phyloP scores from a whole-genome alignment of 2,113 vertebrate species.

The Panthera tigris region DNA sequence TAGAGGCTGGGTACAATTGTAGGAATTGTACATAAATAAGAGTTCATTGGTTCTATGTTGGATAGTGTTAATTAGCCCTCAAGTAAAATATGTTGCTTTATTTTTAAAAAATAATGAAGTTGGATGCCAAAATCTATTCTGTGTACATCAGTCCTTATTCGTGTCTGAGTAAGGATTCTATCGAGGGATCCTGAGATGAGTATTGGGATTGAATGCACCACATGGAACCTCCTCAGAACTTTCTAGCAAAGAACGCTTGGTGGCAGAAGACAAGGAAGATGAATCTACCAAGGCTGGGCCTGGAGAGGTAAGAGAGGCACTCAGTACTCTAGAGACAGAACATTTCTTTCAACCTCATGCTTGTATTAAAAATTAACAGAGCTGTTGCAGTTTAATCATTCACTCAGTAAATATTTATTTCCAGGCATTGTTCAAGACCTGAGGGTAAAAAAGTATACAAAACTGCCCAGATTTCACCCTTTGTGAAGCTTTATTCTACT shows the following conservation, averaged over 20 bases:
- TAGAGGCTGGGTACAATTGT: neutral
- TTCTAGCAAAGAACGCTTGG: neutral
- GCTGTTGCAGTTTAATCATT: neutral
- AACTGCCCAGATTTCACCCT: neutral
- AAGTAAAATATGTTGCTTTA: neutral
- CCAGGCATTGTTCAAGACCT: neutral
- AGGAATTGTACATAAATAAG: neutral
- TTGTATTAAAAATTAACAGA: neutral
- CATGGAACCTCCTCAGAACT: neutral
- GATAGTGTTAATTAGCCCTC: neutral
- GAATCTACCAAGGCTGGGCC: neutral
- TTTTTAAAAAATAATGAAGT: neutral
- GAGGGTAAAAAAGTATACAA: neutral
- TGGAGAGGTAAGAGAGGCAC: neutral
- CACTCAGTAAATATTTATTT: neutral
- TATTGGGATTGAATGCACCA: neutral
- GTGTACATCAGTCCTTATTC: neutral
- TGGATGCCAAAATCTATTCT: neutral
- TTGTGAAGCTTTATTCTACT: neutral
- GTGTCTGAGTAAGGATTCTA: neutral
- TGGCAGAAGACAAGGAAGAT: neutral
- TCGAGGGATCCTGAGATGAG: neutral
- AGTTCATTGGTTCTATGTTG: neutral
- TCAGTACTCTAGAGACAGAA: neutral
- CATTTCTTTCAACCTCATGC: neutral